Evolutionary conservation across 2,113 vertebrate species (phyloP).

Genomic region (Platycercus adscitus): DNA sequence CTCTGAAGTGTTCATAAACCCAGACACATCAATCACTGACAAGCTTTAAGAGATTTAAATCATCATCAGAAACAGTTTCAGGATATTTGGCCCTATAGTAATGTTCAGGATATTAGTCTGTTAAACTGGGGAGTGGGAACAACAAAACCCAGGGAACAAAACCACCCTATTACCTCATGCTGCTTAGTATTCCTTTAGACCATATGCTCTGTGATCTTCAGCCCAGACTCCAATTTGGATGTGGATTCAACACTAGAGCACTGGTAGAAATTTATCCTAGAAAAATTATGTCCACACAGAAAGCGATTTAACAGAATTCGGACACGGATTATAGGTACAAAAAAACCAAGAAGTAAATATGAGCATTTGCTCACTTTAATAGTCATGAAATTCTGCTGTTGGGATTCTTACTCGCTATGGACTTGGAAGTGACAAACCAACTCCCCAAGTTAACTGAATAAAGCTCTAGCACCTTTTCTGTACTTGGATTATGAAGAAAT

Average conservation of each 20-base stretch:
- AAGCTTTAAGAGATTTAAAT: background rate
- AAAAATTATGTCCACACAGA: background rate
- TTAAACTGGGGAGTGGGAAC: background rate
- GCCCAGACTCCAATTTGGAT: background rate
- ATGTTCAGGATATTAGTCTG: background rate
- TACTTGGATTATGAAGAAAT: background rate
- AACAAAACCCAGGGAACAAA: background rate
- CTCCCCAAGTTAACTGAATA: background rate
- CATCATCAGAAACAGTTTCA: background rate
- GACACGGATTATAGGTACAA: background rate
- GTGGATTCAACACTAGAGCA: background rate
- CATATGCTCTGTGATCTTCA: background rate
- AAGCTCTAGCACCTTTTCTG: background rate
- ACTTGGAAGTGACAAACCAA: background rate
- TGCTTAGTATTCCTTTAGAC: background rate
- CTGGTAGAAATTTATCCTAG: background rate
- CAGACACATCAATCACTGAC: background rate
- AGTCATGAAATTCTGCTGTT: background rate
- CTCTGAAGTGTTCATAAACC: background rate
- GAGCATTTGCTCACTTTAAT: background rate
- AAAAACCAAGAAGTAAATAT: background rate
- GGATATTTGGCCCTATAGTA: background rate
- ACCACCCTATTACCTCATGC: background rate
- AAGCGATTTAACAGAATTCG: background rate
- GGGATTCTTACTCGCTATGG: background rate